These are phyloP conservation scores for Brienomyrus brachyistius DNA, from an alignment of 2,113 vertebrate species.

Conservation along the genomic window DNA sequence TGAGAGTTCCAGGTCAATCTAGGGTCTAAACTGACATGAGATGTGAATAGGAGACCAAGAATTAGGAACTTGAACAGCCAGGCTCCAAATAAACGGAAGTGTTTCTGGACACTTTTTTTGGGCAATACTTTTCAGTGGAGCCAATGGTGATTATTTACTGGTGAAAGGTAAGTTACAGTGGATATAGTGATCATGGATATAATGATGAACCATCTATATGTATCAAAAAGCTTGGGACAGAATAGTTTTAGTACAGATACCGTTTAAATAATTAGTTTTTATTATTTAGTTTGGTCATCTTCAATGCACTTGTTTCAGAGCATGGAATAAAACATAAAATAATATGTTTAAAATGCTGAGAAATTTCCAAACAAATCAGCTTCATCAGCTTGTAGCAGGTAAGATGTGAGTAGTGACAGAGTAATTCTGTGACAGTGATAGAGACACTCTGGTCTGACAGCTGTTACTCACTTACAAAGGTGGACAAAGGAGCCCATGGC, in stretches of 20 bases:
- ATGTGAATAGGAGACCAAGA: background rate
- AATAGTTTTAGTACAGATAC: too few species aligned
- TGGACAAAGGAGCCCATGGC: background rate
- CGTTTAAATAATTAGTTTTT: too few species aligned
- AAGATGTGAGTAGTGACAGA: background rate
- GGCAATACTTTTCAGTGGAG: too few species aligned
- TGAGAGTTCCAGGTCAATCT: background rate
- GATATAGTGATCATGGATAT: too few species aligned
- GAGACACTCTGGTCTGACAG: background rate
- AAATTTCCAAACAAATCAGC: background rate
- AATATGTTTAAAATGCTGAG: background rate
- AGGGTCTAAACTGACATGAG: background rate
- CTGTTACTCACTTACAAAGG: background rate
- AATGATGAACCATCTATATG: too few species aligned
- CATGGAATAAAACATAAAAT: background rate
- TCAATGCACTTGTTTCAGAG: background rate
- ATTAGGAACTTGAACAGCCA: background rate
- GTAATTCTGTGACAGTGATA: background rate
- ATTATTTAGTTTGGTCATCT: background rate
- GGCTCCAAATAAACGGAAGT: background rate
- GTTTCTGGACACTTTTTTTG: too few species aligned
- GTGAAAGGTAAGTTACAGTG: too few species aligned
- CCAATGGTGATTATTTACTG: too few species aligned
- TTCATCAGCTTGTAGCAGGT: background rate
- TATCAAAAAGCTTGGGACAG: too few species aligned